Conservation (phyloP, 2,113 vertebrate genomes). For the Hirundichthys speculiger region DNA sequence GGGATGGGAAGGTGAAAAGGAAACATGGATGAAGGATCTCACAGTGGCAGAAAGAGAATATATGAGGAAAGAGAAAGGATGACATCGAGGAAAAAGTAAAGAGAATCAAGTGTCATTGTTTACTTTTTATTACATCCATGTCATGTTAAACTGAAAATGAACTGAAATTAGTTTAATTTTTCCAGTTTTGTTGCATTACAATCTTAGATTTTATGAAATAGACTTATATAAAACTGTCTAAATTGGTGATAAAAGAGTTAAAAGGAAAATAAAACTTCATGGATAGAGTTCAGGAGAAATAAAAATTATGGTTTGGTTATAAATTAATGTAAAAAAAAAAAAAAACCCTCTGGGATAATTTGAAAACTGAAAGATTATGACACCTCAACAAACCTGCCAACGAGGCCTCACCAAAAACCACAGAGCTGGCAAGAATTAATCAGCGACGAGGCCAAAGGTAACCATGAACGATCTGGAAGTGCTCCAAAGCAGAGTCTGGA, state of each 20-base stretch:
- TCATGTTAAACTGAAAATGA: constrained; percentile 11
- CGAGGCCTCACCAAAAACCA: too few relatives aligned
- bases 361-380: too few relatives aligned
- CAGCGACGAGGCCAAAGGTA: too few relatives aligned
- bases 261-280: not conserved
- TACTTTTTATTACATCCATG: constrained; percentile 3
- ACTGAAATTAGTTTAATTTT: too few relatives aligned
- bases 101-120: not conserved
- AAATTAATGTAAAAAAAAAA: too few relatives aligned
- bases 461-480: too few relatives aligned
- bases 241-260: not conserved
- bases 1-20: constrained; percentile 22
- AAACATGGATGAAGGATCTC: not conserved
- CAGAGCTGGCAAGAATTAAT: too few relatives aligned
- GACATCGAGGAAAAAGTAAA: constrained; percentile 7
- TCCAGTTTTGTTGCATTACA: not conserved
- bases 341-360: too few relatives aligned
- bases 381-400: too few relatives aligned
- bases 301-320: not conserved
- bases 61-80: constrained; percentile 1
- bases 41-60: not conserved
- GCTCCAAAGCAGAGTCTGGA: too few relatives aligned
- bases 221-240: not conserved
- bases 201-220: not conserved
- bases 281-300: not conserved